Conservation (phyloP, 2,888 invertebrate genomes). For the Folsomia manolachei region DNA sequence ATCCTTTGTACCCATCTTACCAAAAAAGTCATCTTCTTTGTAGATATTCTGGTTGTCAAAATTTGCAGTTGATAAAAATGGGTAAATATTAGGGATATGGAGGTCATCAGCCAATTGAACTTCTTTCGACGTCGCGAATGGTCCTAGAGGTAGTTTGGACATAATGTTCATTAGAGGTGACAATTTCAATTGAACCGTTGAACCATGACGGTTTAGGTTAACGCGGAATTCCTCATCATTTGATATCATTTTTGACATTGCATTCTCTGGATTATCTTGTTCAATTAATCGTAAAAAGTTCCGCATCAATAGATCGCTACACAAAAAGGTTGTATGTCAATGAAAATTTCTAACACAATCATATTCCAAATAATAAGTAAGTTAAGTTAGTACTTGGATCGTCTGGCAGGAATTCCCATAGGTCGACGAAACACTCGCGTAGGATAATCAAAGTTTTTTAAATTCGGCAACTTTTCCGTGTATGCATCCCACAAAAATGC, state of each 20-base stretch:
- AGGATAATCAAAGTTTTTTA: conserved; percentile 68
- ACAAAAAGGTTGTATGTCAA: neutral
- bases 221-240: conserved; percentile 38
- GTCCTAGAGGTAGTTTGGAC: conserved; percentile 62
- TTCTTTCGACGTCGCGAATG: conserved; percentile 55
- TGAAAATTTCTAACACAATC: neutral
- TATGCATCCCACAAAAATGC: conserved; percentile 65
- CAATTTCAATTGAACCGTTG: conserved; percentile 61
- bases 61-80: conserved; percentile 70
- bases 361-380: neutral
- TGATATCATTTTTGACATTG: conserved; percentile 27
- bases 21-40: conserved; percentile 63
- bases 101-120: conserved; percentile 59
- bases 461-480: conserved; percentile 72
- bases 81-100: conserved; percentile 69
- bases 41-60: conserved; percentile 66
- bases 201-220: conserved; percentile 27
- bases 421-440: conserved; percentile 69
- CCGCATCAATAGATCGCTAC: conserved; percentile 41
- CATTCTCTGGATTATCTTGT: conserved; percentile 20
- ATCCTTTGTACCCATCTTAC: conserved; percentile 59
- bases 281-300: conserved; percentile 46
- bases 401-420: conserved; percentile 70
- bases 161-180: conserved; percentile 67
- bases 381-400: conserved; percentile 65